phyloP scores from a whole-genome alignment of 2,113 vertebrate genomes.

The Stigmatopora nigra region DNA sequence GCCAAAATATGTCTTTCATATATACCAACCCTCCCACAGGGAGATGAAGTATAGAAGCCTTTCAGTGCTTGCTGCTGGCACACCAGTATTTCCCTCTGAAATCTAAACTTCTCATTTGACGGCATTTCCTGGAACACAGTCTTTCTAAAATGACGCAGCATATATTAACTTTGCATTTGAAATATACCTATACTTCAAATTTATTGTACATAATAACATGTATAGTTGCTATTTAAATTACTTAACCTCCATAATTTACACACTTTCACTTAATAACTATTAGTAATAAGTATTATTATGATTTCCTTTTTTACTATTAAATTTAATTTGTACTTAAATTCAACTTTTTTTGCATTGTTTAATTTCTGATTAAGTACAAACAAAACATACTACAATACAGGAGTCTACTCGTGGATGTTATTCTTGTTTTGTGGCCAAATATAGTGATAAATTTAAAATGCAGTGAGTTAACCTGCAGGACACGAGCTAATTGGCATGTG shows the following conservation, averaged over 20 bases:
- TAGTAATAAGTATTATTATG: neutral
- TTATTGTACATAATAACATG: neutral
- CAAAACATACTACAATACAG: constrained; percentile 10
- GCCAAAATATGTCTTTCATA: constrained; percentile 40
- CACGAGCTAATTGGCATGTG: constrained; percentile 51
- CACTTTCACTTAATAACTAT: neutral
- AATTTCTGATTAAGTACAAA: neutral
- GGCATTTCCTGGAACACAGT: neutral
- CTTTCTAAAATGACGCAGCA: constrained; percentile 10
- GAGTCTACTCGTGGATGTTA: constrained; percentile 1
- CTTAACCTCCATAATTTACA: neutral
- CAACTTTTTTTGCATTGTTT: neutral
- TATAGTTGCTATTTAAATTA: neutral
- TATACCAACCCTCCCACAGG: constrained; percentile 33
- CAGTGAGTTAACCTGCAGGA: constrained; percentile 36
- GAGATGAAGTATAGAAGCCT: constrained; percentile 25
- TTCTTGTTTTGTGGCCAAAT: constrained; percentile 36
- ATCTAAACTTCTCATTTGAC: constrained; percentile 38
- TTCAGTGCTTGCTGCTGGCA: constrained; percentile 21
- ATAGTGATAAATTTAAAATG: constrained; percentile 31
- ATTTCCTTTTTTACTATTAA: too few species aligned
- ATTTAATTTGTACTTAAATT: too few species aligned
- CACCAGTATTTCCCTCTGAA: constrained; percentile 1
- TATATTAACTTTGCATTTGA: constrained; percentile 16
- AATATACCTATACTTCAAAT: constrained; percentile 9